Conservation (phyloP, 2,797 vertebrate species). For the Paratrypauchen microcephalus region DNA sequence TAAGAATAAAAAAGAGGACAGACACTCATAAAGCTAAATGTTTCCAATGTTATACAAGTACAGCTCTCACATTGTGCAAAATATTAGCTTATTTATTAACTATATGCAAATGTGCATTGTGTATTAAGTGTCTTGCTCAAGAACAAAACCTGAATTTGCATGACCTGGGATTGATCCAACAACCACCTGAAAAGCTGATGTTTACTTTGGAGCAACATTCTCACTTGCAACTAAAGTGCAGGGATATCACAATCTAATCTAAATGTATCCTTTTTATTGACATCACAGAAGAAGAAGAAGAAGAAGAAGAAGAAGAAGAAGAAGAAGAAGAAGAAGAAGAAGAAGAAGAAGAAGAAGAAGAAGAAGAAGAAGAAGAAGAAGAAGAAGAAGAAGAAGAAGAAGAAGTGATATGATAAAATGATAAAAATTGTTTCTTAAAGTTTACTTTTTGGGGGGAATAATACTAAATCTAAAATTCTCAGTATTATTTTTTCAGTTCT, state of each 20-base stretch:
- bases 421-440: too few relatives aligned
- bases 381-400: too few relatives aligned
- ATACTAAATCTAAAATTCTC: too few relatives aligned
- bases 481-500: neutral
- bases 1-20: neutral
- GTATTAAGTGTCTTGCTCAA: neutral
- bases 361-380: too few relatives aligned
- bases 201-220: neutral
- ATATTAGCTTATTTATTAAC: neutral
- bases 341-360: too few relatives aligned
- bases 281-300: too few relatives aligned
- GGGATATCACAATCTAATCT: neutral
- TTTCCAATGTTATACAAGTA: neutral
- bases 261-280: neutral
- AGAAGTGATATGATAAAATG: too few relatives aligned
- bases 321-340: too few relatives aligned
- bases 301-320: too few relatives aligned
- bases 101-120: neutral
- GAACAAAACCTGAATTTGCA: neutral
- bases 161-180: neutral
- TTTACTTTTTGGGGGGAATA: too few relatives aligned
- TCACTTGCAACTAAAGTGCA: neutral
- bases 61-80: neutral
- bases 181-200: neutral
- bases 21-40: neutral